Conservation (phyloP, 1,140 invertebrate species). For the Gryon sp. region DNA sequence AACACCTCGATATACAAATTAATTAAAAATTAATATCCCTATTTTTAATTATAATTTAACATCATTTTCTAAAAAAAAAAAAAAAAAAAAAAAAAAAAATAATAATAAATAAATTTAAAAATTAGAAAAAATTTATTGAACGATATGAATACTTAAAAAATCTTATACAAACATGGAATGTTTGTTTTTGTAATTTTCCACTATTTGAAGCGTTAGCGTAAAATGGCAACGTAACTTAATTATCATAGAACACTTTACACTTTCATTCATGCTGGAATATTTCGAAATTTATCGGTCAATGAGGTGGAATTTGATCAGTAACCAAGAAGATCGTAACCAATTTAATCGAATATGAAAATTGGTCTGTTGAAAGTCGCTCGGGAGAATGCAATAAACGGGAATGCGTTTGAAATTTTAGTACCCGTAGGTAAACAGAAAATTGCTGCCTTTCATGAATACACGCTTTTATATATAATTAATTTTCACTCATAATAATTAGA, state of each 20-base stretch:
- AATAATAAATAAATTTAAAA: not conserved
- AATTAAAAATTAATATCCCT: no score
- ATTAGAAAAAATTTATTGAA: no score
- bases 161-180: no score
- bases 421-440: not conserved
- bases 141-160: no score
- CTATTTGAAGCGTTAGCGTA: no score
- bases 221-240: no score
- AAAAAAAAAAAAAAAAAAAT: no score
- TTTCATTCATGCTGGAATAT: not conserved
- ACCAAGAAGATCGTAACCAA: constrained; percentile 2
- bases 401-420: not conserved
- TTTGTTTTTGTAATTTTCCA: no score
- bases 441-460: not conserved
- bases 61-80: no score
- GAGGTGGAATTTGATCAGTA: not conserved
- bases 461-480: not conserved
- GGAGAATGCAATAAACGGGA: constrained; percentile 34
- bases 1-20: no score
- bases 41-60: no score
- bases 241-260: no score
- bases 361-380: constrained; percentile 37
- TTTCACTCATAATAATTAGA: not conserved
- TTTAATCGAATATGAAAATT: constrained; percentile 45
- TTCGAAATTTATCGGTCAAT: not conserved